phyloP scores from a whole-genome alignment of 2,797 vertebrate genomes.

The Argentina silus region DNA sequence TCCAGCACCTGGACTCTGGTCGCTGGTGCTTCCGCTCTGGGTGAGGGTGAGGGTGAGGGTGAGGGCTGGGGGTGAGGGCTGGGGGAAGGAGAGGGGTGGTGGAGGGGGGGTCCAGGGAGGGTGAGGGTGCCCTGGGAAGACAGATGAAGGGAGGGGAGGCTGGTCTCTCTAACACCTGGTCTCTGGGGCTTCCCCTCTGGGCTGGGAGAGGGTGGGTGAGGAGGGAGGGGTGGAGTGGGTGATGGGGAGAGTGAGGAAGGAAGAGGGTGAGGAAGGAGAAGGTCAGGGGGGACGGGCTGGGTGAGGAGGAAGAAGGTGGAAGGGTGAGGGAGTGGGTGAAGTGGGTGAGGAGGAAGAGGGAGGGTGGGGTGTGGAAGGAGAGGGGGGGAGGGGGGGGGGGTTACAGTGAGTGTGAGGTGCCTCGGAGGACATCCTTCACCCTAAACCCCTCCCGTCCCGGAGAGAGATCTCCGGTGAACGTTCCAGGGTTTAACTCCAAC shows the following conservation, averaged over 20 bases:
- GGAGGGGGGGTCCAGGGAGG: too few relatives aligned
- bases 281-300: too few relatives aligned
- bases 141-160: neutral
- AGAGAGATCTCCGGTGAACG: too few relatives aligned
- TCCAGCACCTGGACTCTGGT: constrained; percentile 42
- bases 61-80: too few relatives aligned
- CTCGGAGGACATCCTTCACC: too few relatives aligned
- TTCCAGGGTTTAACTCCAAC: neutral
- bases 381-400: neutral
- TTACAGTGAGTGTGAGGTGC: neutral
- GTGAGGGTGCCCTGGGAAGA: neutral
- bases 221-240: too few relatives aligned
- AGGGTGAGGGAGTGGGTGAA: neutral
- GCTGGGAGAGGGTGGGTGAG: neutral
- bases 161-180: constrained; percentile 40
- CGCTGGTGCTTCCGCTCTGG: neutral
- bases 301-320: neutral
- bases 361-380: constrained; percentile 12
- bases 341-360: too few relatives aligned
- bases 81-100: too few relatives aligned
- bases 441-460: too few relatives aligned
- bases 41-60: neutral
- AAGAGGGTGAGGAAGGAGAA: too few relatives aligned
- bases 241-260: too few relatives aligned
- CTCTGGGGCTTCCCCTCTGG: constrained; percentile 2